These are phyloP conservation scores for Arothron firmamentum DNA, from an alignment of 2,113 vertebrate genomes.

Conservation along the genomic window DNA sequence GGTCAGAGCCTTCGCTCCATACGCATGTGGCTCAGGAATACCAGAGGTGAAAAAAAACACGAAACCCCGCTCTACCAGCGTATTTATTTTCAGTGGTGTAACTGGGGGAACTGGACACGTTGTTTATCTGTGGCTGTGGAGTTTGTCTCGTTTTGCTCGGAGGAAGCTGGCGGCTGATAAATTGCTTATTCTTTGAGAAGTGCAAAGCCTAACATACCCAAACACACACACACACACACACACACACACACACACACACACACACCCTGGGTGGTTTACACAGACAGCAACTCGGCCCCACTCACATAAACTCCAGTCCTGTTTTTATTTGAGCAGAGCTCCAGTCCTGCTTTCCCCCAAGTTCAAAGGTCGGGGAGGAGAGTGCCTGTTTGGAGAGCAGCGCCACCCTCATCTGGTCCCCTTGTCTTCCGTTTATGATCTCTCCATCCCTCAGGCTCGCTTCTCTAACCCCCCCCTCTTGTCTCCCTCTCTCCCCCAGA, in stretches of 20 bases:
- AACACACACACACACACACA: background rate
- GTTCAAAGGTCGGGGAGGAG: conserved; percentile 3
- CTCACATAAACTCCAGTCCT: background rate
- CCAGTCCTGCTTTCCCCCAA: background rate
- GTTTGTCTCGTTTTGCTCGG: background rate
- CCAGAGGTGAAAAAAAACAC: conserved; percentile 83
- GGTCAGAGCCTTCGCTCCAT: conserved; percentile 90
- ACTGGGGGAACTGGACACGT: no score
- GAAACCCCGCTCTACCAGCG: no score
- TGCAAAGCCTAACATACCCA: background rate
- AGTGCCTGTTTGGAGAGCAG: conserved; percentile 12
- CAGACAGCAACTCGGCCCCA: background rate
- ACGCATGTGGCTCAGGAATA: conserved; percentile 95
- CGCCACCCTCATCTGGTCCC: background rate
- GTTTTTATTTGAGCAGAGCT: background rate
- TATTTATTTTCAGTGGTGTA: background rate
- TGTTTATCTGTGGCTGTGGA: no score
- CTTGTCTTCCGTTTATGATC: conserved; percentile 2
- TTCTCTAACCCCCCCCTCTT: no score
- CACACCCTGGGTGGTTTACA: background rate
- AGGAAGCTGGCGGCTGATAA: conserved; percentile 7
- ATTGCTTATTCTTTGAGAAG: conserved; percentile 5
- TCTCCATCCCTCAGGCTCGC: background rate
- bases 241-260: no score
- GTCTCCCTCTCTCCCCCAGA: conserved; percentile 67